Evolutionary conservation across 2,888 invertebrate genomes (phyloP).

Genomic region (Pseudanteris insignis): DNA sequence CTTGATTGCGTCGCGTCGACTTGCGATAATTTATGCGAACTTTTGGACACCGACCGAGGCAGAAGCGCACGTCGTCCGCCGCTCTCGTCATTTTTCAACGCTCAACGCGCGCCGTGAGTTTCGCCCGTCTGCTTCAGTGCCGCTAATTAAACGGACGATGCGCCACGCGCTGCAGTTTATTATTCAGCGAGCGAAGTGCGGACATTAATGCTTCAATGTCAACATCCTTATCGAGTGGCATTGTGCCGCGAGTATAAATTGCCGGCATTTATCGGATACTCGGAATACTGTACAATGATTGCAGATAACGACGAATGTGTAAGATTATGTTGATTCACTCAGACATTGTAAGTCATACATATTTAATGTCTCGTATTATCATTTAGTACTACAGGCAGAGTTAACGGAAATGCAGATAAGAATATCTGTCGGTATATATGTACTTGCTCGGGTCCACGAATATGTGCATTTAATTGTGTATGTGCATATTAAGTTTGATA

Average conservation of each 20-base stretch:
- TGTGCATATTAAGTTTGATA: no score
- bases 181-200: conserved; percentile 17
- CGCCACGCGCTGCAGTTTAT: conserved; percentile 11
- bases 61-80: background rate
- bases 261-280: conserved; percentile 39
- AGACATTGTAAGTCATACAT: conserved; percentile 42
- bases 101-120: background rate
- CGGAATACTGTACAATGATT: conserved; percentile 35
- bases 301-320: conserved; percentile 35
- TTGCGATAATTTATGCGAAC: conserved; percentile 17
- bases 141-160: conserved; percentile 24
- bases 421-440: conserved; percentile 8
- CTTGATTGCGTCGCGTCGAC: conserved; percentile 14
- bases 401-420: conserved; percentile 39
- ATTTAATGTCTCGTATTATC: conserved; percentile 39
- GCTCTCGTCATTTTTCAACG: conserved; percentile 6
- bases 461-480: no score
- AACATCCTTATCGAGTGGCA: conserved; percentile 35
- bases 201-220: conserved; percentile 36
- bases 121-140: no score
- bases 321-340: conserved; percentile 36
- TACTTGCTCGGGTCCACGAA: no score
- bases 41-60: conserved; percentile 19
- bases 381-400: conserved; percentile 32
- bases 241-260: conserved; percentile 38